Conservation (phyloP, 2,888 invertebrate species). For the Acleris laterana region DNA sequence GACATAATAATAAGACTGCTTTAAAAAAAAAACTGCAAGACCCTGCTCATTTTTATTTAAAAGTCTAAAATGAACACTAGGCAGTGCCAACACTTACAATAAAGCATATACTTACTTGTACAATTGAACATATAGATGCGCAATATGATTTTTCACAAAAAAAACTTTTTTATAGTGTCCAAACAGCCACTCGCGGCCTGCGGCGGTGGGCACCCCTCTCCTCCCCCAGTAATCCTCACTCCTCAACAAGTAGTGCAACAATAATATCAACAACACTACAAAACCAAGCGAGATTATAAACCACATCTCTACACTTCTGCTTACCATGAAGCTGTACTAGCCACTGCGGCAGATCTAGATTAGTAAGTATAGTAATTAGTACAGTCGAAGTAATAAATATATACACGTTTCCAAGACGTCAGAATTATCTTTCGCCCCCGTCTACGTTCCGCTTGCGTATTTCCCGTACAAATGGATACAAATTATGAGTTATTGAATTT, state of each 20-base stretch:
- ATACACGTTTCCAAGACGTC: too few relatives aligned
- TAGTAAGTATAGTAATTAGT: too few relatives aligned
- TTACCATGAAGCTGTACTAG: too few relatives aligned
- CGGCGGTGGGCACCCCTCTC: slow-evolving; percentile 12
- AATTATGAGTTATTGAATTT: too few relatives aligned
- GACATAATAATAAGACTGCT: too few relatives aligned
- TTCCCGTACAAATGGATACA: too few relatives aligned
- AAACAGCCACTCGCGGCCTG: slow-evolving; percentile 38
- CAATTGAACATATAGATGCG: slow-evolving; percentile 47
- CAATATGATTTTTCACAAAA: slow-evolving; percentile 45
- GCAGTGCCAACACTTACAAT: neutral
- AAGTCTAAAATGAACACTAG: neutral
- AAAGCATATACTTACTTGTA: slow-evolving; percentile 47
- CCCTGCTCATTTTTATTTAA: too few relatives aligned
- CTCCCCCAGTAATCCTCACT: slow-evolving; percentile 19
- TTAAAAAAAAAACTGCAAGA: too few relatives aligned
- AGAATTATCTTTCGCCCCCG: too few relatives aligned
- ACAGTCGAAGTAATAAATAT: too few relatives aligned
- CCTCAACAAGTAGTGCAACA: slow-evolving; percentile 4
- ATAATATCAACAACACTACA: neutral
- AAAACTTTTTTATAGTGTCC: slow-evolving; percentile 48
- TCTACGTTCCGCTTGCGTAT: too few relatives aligned
- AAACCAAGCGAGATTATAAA: slow-evolving; percentile 7
- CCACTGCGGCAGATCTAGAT: too few relatives aligned
- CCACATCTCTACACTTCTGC: neutral